Evolutionary conservation across 2,797 vertebrate species (phyloP), one percentile per base, ranked within the genome.

Genomic region (Neostethus bicornis): DNA sequence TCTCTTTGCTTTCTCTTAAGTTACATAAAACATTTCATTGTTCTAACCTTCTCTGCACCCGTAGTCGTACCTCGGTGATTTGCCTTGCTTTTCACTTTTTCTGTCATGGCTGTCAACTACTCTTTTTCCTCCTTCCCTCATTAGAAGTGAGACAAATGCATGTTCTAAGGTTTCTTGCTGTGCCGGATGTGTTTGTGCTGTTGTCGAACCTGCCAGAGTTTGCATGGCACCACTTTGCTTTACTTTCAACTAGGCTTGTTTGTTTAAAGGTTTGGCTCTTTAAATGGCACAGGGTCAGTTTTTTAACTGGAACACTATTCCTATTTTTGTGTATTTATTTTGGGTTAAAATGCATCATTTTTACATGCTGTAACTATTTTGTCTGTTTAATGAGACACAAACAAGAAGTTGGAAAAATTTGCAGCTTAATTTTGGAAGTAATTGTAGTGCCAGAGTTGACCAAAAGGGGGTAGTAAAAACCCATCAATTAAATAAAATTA

Each of bases 221-320:
- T 84, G 89, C 89, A 91, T 89, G 87, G 77, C 84, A 87, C 52
- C 28, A 73, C 82, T 87, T 84, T 53, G 75, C 84, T 86, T 88
- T 49, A 28, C 13, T 47, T 79, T 42, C 56, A 54, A 73, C 76
- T n/a, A n/a, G n/a, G n/a, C n/a, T 61, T 74, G 45, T 10, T 65
- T 76, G 72, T 66, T 74, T 81, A 51, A 70, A 72, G 83, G 63
- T 72, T 76, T 73, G 64, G n/a, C n/a, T n/a, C 76, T 68, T 80
- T 79, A 87, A 88, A 90, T 84, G 86, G 80, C 61, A 71, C 70
- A 74, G 75, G 81, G 73, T 73, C 74, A 76, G 75, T 49, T 24
- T 70, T 47, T 2, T 20, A 20, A 20, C 66, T n/a, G n/a, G 5
- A 58, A 38, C 48, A 66, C 58, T 29, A 38, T 39, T 32, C 8